These are phyloP conservation scores for Psittacula echo DNA, from an alignment of 2,797 vertebrate genomes.

Conservation along the genomic window DNA sequence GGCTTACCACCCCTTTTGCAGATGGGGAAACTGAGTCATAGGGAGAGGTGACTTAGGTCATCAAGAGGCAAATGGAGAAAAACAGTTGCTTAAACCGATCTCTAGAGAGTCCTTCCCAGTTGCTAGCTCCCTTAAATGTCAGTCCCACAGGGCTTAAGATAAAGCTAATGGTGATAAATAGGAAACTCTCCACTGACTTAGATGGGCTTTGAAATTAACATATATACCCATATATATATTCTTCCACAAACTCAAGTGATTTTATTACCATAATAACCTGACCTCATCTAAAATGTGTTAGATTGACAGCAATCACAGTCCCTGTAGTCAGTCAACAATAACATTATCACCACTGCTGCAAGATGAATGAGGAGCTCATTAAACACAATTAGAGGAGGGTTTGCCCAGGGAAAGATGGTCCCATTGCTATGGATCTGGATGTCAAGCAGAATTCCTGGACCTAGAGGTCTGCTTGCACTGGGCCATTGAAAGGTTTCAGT, in stretches of 20 bases:
- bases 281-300: not conserved
- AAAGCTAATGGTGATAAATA: not conserved
- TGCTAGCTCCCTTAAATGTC: not conserved
- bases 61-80: constrained; percentile 39
- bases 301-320: not conserved
- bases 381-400: not conserved
- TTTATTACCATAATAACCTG: not conserved
- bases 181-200: not conserved
- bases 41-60: constrained; percentile 49
- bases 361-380: not conserved
- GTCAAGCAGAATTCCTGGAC: not conserved
- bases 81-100: not conserved
- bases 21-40: constrained; percentile 49
- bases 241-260: not conserved
- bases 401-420: not conserved
- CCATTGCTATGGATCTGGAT: not conserved
- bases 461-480: not conserved
- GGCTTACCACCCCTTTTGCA: not conserved
- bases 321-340: not conserved
- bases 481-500: not conserved
- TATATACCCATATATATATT: not conserved
- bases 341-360: not conserved
- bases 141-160: not conserved
- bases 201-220: not conserved
- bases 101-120: constrained; percentile 15